Base-by-base conservation (phyloP, 2,797 vertebrate genomes). In the Carapus acus region DNA sequence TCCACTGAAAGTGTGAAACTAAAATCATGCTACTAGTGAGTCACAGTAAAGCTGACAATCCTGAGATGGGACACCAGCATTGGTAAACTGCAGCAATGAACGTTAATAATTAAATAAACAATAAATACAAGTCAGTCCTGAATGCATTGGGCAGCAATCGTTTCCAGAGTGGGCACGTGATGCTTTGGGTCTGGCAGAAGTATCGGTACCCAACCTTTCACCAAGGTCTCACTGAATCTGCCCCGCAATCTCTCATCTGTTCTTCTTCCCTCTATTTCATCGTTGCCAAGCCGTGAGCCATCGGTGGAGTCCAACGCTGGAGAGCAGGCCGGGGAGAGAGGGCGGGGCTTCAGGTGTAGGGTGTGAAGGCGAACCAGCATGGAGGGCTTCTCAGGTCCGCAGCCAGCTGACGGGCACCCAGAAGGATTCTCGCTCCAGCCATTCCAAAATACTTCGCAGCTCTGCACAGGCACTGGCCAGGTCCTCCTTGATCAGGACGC, bases 331-430 rank as follows among this genome's bases (percentile, higher is more conserved):
- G 23, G 34, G 17, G 9, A 11, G 2, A 4, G 16, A 11, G 16
- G 17, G 17, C 0, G 2, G 8, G 24, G 45, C 17, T 8, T 41
- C 23, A 18, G 54, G 62, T 58, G 58, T 49, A 27, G 67, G 69
- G 41, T 17, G 16, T 45, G 37, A 43, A 29, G 47, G 43, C 20
- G 57, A 53, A 43, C 19, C 54, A 9, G 24, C 24, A 6, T 2
- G 42, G 46, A 13, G 2, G 1, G 27, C 23, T 33, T 34, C 67
- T 84, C 90, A 94, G 79, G 86, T 88, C 82, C 90, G 90, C 69
- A 95, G 87, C 94, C 94, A 98, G 69, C 43, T 73, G 52, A 92
- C 15, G 38, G 94, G 94, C 20, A 97, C 91, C 94, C 94, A 98
- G 67, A 92, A 91, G 12, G 87, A 79, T 63, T 95, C 94, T 37